These are phyloP conservation scores for Thalassarche chlororhynchos DNA, from an alignment of 2,113 vertebrate species.

Conservation along the genomic window DNA sequence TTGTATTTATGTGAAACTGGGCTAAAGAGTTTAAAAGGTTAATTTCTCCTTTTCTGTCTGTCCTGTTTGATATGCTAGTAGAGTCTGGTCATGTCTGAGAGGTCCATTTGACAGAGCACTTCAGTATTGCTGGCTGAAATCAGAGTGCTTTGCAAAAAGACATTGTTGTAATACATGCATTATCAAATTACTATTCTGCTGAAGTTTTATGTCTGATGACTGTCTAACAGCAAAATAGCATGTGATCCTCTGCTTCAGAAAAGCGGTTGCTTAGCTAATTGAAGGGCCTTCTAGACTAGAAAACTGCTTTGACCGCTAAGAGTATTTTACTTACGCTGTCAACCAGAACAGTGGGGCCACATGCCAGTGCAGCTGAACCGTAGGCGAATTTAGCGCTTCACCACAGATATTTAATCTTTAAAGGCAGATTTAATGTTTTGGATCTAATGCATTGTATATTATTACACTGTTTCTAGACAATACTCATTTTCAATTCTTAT, in stretches of 20 bases:
- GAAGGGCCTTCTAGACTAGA: background rate
- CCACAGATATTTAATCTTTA: conserved; percentile 13
- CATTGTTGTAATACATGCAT: background rate
- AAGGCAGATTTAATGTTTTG: conserved; percentile 19
- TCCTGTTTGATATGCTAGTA: background rate
- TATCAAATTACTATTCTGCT: conserved; percentile 37
- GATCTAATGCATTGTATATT: background rate
- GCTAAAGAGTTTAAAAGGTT: background rate
- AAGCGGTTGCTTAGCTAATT: conserved; percentile 14
- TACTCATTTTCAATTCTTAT: background rate
- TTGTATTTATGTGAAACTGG: background rate
- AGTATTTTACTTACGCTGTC: background rate
- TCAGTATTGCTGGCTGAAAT: background rate
- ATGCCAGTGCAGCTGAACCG: background rate
- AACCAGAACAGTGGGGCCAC: background rate
- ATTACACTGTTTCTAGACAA: background rate
- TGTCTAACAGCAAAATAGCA: background rate
- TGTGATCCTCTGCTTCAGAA: background rate
- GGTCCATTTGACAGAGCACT: background rate
- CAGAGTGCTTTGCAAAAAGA: background rate
- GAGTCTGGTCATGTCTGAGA: background rate
- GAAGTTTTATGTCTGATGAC: background rate
- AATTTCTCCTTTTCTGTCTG: background rate
- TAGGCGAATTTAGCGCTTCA: background rate
- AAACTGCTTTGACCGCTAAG: background rate